Conservation (phyloP, 2,888 invertebrate genomes). For the Gisinianus flammeolus region DNA sequence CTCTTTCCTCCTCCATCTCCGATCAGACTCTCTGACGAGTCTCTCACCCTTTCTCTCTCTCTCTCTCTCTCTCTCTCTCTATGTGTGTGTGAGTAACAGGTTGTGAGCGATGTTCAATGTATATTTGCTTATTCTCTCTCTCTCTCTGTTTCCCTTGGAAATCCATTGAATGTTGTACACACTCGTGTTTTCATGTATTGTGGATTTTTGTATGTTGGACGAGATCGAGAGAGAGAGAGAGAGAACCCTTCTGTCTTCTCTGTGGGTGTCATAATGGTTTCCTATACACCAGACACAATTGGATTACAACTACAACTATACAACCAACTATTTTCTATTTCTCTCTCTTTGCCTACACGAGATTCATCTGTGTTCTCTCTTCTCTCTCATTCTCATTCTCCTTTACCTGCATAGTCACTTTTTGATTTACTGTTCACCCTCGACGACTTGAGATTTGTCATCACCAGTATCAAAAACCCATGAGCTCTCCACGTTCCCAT, state of each 20-base stretch:
- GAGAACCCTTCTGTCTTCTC: conserved; percentile 57
- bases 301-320: conserved; percentile 52
- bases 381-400: not conserved
- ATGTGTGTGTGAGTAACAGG: conserved; percentile 52
- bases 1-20: not conserved
- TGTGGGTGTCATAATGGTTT: conserved; percentile 55
- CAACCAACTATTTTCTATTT: not conserved
- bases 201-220: conserved; percentile 25
- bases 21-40: no score
- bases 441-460: conserved; percentile 34
- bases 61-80: no score
- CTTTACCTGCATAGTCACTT: conserved; percentile 4
- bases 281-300: conserved; percentile 51
- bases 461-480: conserved; percentile 19
- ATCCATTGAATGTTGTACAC: not conserved
- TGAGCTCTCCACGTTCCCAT: conserved; percentile 1
- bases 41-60: conserved; percentile 2
- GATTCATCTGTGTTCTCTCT: not conserved
- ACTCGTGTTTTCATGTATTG: conserved; percentile 21
- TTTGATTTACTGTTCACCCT: conserved; percentile 4
- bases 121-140: conserved; percentile 11
- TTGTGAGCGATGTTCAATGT: conserved; percentile 42
- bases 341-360: not conserved
- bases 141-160: not conserved
- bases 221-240: conserved; percentile 35